Evolutionary conservation across 2,797 vertebrate genomes (phyloP).

Genomic region (Naso thynnoides): DNA sequence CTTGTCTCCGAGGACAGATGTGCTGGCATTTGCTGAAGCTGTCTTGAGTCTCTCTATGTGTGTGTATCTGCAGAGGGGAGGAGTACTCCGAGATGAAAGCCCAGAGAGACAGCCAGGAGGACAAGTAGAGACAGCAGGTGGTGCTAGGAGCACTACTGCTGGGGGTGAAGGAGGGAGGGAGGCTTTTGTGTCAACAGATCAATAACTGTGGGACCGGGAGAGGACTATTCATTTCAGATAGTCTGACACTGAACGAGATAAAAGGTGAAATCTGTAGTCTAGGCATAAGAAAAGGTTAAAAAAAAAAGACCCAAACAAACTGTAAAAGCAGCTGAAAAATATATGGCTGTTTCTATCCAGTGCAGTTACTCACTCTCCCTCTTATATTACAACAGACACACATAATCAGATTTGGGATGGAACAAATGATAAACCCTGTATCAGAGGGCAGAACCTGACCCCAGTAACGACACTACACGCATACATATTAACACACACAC

Average conservation of each 20-base stretch:
- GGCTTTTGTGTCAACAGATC: slow-evolving; percentile 68
- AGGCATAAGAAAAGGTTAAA: neutral
- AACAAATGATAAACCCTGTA: slow-evolving; percentile 27
- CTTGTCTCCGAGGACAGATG: slow-evolving; percentile 34
- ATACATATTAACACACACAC: neutral
- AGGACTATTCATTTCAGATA: slow-evolving; percentile 55
- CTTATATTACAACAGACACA: neutral
- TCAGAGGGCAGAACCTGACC: slow-evolving; percentile 33
- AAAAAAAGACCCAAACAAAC: slow-evolving; percentile 23
- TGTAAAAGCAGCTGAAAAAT: slow-evolving; percentile 35
- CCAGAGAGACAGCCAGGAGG: slow-evolving; percentile 41
- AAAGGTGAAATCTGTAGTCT: slow-evolving; percentile 37
- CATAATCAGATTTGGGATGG: slow-evolving; percentile 1
- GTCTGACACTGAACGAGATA: slow-evolving; percentile 49
- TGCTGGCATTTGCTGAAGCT: slow-evolving; percentile 39
- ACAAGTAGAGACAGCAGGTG: slow-evolving; percentile 55
- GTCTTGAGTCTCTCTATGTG: slow-evolving; percentile 17
- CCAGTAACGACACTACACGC: slow-evolving; percentile 42
- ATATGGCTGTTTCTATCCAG: slow-evolving; percentile 10
- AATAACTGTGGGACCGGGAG: slow-evolving; percentile 53
- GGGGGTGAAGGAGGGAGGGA: slow-evolving; percentile 34
- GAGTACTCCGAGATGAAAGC: slow-evolving; percentile 54
- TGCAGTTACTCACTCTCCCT: slow-evolving; percentile 4
- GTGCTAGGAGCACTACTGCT: slow-evolving; percentile 50
- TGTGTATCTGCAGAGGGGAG: slow-evolving; percentile 17